phyloP scores from a whole-genome alignment of 1,140 invertebrate genomes.

The Hormaphis cornu region DNA sequence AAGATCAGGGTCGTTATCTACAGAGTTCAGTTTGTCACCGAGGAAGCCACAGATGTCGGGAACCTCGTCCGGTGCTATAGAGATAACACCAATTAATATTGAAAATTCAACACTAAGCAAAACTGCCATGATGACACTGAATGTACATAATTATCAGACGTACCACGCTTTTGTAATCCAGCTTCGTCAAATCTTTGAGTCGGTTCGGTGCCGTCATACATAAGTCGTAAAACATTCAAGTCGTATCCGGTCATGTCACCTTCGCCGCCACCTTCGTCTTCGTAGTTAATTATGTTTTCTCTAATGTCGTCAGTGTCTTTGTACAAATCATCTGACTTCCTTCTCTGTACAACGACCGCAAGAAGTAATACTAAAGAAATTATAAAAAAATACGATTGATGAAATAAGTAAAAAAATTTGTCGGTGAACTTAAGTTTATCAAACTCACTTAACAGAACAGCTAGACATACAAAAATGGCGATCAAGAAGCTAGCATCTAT shows the following conservation, averaged over 20 bases:
- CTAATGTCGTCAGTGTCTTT: slow-evolving; percentile 92
- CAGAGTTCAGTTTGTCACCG: slow-evolving; percentile 75
- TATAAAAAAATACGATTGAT: neutral
- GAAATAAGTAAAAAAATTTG: slow-evolving; percentile 30
- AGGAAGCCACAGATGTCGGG: slow-evolving; percentile 87
- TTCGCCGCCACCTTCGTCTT: slow-evolving; percentile 93
- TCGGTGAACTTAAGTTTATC: neutral
- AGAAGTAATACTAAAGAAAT: slow-evolving; percentile 60
- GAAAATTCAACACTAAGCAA: no score
- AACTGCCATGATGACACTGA: no score
- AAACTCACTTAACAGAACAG: slow-evolving; percentile 57
- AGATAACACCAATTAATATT: slow-evolving; percentile 28
- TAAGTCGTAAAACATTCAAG: slow-evolving; percentile 70
- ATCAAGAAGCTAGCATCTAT: slow-evolving; percentile 75
- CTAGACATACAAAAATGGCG: slow-evolving; percentile 70
- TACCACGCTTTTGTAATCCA: slow-evolving; percentile 18
- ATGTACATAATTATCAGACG: no score
- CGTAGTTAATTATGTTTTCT: slow-evolving; percentile 94
- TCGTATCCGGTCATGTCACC: slow-evolving; percentile 87
- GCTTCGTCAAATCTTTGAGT: slow-evolving; percentile 25
- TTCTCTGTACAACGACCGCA: slow-evolving; percentile 74
- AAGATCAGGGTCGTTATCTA: slow-evolving; percentile 80
- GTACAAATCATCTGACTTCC: slow-evolving; percentile 72
- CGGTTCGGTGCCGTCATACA: slow-evolving; percentile 50
- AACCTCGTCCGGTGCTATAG: slow-evolving; percentile 48